A percentile compares a stretch with the other conserved stretches of the same genome.
These are phyloP conservation scores for Latheticus oryzae DNA, from an alignment of 2,888 invertebrate species.

Conservation along the genomic window DNA sequence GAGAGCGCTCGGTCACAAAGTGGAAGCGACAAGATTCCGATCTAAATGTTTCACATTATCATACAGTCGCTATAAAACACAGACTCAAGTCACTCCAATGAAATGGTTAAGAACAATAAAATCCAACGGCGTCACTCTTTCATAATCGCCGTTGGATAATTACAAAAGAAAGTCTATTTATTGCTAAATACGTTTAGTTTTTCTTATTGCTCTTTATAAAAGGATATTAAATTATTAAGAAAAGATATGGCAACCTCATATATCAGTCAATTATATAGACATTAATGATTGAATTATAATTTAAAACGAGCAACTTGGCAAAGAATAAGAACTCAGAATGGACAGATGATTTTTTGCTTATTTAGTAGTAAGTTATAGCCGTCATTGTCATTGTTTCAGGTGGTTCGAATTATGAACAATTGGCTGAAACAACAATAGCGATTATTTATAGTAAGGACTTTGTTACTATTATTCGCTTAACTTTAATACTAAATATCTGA, in stretches of 20 bases:
- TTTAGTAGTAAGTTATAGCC: too few species aligned
- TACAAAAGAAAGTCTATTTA: conserved; percentile 17
- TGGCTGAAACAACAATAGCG: too few species aligned
- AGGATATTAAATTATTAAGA: conserved; percentile 20
- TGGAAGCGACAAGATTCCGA: conserved; percentile 64
- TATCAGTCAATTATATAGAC: conserved; percentile 33
- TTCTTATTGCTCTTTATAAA: too few species aligned
- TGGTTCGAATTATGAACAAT: too few species aligned
- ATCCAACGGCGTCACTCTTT: conserved; percentile 27
- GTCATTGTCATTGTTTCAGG: too few species aligned
- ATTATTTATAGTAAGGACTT: too few species aligned
- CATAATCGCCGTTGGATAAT: conserved; percentile 28
- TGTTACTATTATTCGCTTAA: too few species aligned
- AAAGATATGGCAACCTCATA: conserved; percentile 18
- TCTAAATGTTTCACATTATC: conserved; percentile 66
- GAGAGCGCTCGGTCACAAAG: conserved; percentile 53
- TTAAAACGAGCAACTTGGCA: conserved; percentile 23
- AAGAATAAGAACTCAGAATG: conserved; percentile 12
- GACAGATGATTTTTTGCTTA: too few species aligned
- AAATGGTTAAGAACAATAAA: too few species aligned
- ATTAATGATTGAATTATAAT: conserved; percentile 33
- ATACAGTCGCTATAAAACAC: conserved; percentile 62
- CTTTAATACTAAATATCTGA: too few species aligned
- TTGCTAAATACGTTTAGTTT: conserved; percentile 17
- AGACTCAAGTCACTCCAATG: conserved; percentile 57